These are phyloP conservation scores for Drusus annulatus DNA, from an alignment of 1,140 invertebrate species.

Conservation along the genomic window DNA sequence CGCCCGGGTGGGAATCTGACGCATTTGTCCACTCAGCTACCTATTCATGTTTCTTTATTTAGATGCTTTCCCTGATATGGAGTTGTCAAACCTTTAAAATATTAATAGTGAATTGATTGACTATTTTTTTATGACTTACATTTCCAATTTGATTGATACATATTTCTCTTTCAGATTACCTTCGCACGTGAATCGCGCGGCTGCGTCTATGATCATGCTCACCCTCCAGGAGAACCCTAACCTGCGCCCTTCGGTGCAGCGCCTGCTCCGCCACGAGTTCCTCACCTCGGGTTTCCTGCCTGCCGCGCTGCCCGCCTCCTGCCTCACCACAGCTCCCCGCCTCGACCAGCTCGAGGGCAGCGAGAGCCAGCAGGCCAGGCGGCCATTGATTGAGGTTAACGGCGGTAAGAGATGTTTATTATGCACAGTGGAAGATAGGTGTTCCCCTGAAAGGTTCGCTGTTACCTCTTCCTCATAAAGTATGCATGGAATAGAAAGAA, in stretches of 20 bases:
- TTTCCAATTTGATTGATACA: neutral
- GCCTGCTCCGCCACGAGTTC: constrained; percentile 83
- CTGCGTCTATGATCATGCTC: constrained; percentile 85
- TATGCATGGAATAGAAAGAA: too few species aligned
- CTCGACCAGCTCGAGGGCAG: constrained; percentile 79
- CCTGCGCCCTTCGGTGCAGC: constrained; percentile 83
- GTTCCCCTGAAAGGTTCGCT: too few species aligned
- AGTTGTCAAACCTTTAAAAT: too few species aligned
- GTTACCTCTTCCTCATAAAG: too few species aligned
- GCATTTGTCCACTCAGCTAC: too few species aligned
- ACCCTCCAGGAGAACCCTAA: constrained; percentile 89
- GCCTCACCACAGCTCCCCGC: constrained; percentile 92
- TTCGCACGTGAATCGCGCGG: constrained; percentile 77
- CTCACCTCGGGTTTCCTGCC: constrained; percentile 84
- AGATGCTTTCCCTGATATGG: too few species aligned
- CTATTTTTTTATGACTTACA: too few species aligned
- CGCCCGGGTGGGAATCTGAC: too few species aligned
- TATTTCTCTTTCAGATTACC: constrained; percentile 75
- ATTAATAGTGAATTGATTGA: too few species aligned
- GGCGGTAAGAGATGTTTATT: constrained; percentile 40
- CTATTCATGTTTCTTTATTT: too few species aligned
- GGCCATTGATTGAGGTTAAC: constrained; percentile 82
- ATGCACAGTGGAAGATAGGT: too few species aligned
- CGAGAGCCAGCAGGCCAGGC: constrained; percentile 70
- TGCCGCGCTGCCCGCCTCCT: constrained; percentile 86